A percentile compares a stretch with the other conserved stretches of the same genome.
Conservation (phyloP, 2,888 invertebrate species). For the Xylota segnis region DNA sequence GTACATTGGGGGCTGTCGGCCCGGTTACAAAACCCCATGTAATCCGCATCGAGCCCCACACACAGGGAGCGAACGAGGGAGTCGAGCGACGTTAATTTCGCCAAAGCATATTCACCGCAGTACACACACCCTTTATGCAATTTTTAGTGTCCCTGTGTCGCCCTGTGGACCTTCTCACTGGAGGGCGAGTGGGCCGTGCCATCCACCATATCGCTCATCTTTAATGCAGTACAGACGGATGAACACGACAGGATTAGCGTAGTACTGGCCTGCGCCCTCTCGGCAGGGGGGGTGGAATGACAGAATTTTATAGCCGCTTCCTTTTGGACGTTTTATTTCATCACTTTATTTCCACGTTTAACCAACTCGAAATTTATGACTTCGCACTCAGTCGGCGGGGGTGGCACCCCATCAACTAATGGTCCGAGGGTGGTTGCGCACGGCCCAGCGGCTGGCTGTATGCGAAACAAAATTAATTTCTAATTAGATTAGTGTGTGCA, state of each 20-base stretch:
- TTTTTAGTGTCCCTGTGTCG: conserved; percentile 52
- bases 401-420: not conserved
- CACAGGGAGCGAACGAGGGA: not conserved
- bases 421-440: conserved; percentile 35
- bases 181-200: not conserved
- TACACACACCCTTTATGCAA: conserved; percentile 44
- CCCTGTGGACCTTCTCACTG: conserved; percentile 50
- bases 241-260: conserved; percentile 74
- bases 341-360: conserved; percentile 75
- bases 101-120: conserved; percentile 60
- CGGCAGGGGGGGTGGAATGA: conserved; percentile 6
- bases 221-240: conserved; percentile 72
- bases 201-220: conserved; percentile 64
- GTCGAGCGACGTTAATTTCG: conserved; percentile 23
- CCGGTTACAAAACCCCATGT: conserved; percentile 60
- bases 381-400: conserved; percentile 34
- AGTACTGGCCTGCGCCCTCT: conserved; percentile 34
- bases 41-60: conserved; percentile 52
- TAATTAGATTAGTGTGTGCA: conserved; percentile 67
- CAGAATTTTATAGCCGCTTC: conserved; percentile 54
- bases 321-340: conserved; percentile 59
- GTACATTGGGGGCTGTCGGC: conserved; percentile 26
- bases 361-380: conserved; percentile 71
- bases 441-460: conserved; percentile 43
- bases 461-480: conserved; percentile 71